A percentile compares a stretch with the other conserved stretches of the same genome.
phyloP scores from a whole-genome alignment of 1,140 invertebrate species.

The Arctopsyche grandis region DNA sequence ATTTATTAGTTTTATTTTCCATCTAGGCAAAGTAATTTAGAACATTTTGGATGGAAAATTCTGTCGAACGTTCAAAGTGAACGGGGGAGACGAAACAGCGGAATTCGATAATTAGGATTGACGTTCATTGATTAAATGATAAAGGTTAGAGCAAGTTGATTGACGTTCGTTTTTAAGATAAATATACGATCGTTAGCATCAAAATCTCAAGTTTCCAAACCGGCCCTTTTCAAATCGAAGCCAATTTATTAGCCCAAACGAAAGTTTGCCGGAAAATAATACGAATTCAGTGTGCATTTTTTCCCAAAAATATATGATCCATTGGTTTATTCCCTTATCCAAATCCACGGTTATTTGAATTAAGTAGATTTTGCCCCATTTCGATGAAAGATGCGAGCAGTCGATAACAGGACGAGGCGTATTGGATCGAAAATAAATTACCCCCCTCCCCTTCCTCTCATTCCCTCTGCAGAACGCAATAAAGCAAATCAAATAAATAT shows the following conservation, averaged over 20 bases:
- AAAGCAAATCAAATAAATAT: conserved; percentile 46
- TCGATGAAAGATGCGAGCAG: not conserved
- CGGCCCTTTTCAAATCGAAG: not conserved
- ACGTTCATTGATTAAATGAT: conserved; percentile 49
- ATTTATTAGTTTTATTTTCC: no score
- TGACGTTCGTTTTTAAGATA: conserved; percentile 36
- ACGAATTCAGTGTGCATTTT: no score
- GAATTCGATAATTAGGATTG: conserved; percentile 40
- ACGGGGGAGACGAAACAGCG: conserved; percentile 17
- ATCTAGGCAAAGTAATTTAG: no score
- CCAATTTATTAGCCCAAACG: not conserved
- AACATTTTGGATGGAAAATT: no score
- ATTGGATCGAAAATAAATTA: conserved; percentile 45
- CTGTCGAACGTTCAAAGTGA: not conserved
- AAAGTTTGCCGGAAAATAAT: no score
- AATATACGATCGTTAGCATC: conserved; percentile 22
- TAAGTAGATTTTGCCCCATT: no score
- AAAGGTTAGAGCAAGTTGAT: conserved; percentile 41
- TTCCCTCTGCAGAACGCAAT: conserved; percentile 34
- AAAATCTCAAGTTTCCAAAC: conserved; percentile 32
- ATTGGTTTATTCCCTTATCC: no score
- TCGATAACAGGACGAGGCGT: conserved; percentile 1
- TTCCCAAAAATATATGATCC: no score
- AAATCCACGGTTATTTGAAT: no score
- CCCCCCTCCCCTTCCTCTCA: no score